These are phyloP conservation scores for Xerus rutilus DNA, from an alignment of 2,797 vertebrate species.

Conservation along the genomic window DNA sequence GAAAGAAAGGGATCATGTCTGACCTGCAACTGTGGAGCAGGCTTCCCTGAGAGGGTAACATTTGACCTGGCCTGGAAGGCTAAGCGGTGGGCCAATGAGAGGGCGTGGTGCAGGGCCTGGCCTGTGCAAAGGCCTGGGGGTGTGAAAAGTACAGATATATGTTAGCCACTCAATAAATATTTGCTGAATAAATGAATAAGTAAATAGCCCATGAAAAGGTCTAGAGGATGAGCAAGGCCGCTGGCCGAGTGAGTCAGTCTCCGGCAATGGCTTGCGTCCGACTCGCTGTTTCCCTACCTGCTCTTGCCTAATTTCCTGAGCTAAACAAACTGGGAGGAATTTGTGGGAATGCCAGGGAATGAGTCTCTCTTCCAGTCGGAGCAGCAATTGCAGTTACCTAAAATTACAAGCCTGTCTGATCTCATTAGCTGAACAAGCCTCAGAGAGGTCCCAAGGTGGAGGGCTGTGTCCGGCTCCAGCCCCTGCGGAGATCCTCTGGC, in stretches of 20 bases:
- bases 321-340: conserved; percentile 41
- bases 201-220: not conserved
- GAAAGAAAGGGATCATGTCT: not conserved
- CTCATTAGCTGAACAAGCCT: conserved; percentile 58
- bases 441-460: conserved; percentile 28
- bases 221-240: accelerated
- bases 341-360: conserved; percentile 48
- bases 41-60: not conserved
- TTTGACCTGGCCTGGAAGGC: not conserved
- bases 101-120: not conserved
- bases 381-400: conserved; percentile 39
- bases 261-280: not conserved
- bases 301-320: conserved; percentile 67
- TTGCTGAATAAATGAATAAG: conserved; percentile 16
- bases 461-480: not conserved
- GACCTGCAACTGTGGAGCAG: not conserved
- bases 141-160: not conserved
- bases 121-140: not conserved
- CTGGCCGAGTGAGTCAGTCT: not conserved
- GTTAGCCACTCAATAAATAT: not conserved
- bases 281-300: conserved; percentile 53
- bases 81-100: not conserved
- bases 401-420: conserved; percentile 69
- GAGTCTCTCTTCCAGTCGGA: not conserved
- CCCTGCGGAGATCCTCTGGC: not conserved